Conservation (phyloP, 2,113 vertebrate genomes). For the Cygnus buccinator region DNA sequence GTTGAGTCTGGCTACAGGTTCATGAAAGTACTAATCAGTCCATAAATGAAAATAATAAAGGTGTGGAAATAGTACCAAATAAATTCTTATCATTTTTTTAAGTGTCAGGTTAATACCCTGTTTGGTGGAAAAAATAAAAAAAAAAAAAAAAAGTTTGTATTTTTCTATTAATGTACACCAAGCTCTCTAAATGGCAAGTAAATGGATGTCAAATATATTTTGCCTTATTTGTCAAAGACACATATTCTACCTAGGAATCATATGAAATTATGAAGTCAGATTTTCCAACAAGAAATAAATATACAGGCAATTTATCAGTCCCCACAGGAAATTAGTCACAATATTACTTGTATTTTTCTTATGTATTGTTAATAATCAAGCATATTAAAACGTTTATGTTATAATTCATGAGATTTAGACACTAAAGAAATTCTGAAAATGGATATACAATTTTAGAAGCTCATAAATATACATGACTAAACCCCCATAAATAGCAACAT, state of each 20-base stretch:
- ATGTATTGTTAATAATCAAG: slow-evolving; percentile 31
- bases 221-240: background rate
- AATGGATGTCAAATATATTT: background rate
- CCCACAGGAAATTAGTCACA: slow-evolving; percentile 48
- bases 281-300: slow-evolving; percentile 44
- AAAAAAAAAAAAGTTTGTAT: background rate
- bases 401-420: slow-evolving; percentile 55
- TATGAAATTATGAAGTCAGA: slow-evolving; percentile 25
- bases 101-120: background rate
- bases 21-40: background rate
- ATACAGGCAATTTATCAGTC: slow-evolving; percentile 30
- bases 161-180: background rate
- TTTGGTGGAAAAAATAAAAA: background rate
- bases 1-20: background rate
- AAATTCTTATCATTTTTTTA: background rate
- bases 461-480: slow-evolving; percentile 53
- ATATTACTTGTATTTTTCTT: slow-evolving; percentile 49
- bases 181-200: background rate
- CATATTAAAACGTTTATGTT: slow-evolving; percentile 52
- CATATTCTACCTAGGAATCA: background rate
- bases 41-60: background rate
- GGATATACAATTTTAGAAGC: slow-evolving; percentile 61
- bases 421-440: slow-evolving; percentile 45
- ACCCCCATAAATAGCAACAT: slow-evolving; percentile 61
- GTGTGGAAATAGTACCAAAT: background rate